Evolutionary conservation across 2,113 vertebrate genomes (phyloP).

Genomic region (Phoxinus phoxinus): DNA sequence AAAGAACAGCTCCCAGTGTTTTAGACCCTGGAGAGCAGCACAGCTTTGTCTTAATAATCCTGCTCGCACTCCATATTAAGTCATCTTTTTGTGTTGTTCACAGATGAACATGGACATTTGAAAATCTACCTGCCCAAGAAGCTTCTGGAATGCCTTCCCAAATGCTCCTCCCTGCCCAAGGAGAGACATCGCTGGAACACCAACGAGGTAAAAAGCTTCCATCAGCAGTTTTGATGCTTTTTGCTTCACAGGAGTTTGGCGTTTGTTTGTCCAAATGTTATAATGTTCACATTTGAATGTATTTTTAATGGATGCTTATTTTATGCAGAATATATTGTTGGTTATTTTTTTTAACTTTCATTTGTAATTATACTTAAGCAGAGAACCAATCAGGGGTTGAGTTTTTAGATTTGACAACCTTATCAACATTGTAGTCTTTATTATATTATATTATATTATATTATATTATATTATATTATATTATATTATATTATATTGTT

Average conservation of each 20-base stretch:
- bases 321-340: neutral
- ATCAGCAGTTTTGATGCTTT: neutral
- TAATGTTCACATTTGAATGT: neutral
- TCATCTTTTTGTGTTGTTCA: constrained; percentile 56
- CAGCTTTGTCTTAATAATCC: constrained; percentile 9
- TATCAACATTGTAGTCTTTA: neutral
- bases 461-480: too few relatives aligned
- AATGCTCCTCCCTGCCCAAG: constrained; percentile 99
- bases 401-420: neutral
- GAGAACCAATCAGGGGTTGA: neutral
- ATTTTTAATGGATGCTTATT: neutral
- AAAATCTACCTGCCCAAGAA: constrained; percentile 99
- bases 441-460: neutral
- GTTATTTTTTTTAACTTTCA: neutral
- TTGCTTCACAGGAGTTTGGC: neutral
- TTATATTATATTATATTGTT: too few relatives aligned
- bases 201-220: constrained; percentile 88
- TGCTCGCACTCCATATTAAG: neutral
- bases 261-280: neutral
- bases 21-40: neutral
- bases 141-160: constrained; percentile 99
- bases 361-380: neutral
- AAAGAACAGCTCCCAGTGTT: neutral
- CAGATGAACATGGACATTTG: constrained; percentile 99
- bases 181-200: constrained; percentile 99